Evolutionary conservation across 2,888 invertebrate species (phyloP).

Genomic region (Thymelicus acteon): DNA sequence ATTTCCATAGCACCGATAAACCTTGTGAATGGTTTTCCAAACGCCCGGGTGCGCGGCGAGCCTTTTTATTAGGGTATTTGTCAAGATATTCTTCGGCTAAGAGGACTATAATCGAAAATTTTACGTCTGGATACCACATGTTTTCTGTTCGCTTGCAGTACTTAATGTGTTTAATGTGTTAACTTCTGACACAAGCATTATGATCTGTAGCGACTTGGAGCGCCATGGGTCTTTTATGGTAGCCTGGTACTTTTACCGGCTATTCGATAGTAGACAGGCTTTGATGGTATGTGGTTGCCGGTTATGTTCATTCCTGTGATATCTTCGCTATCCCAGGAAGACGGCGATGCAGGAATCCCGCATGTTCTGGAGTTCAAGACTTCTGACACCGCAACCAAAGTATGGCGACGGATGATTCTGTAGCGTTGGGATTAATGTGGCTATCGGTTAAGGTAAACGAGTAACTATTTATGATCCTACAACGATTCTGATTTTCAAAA

Average conservation of each 20-base stretch:
- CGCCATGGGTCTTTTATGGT: not conserved
- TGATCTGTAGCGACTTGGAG: not conserved
- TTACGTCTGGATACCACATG: constrained; percentile 79
- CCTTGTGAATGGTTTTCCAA: constrained; percentile 83
- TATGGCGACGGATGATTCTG: too few species aligned
- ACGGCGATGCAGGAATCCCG: too few species aligned
- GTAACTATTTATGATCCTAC: not conserved
- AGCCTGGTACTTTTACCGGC: too few species aligned
- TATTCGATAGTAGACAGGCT: too few species aligned
- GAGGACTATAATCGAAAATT: constrained; percentile 78
- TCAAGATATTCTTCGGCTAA: constrained; percentile 77
- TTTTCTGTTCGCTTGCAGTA: constrained; percentile 42
- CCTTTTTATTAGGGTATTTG: constrained; percentile 83
- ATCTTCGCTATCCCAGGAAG: too few species aligned
- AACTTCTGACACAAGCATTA: not conserved
- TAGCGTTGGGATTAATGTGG: too few species aligned
- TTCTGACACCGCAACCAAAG: too few species aligned
- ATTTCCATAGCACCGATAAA: constrained; percentile 83
- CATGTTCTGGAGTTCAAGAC: too few species aligned
- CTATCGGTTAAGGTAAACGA: too few species aligned
- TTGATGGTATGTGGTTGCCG: too few species aligned
- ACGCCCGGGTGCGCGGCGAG: constrained; percentile 75
- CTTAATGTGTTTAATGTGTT: constrained; percentile 23
- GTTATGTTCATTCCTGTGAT: too few species aligned
- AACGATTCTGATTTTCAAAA: not conserved